A percentile compares a stretch with the other conserved stretches of the same genome.
These are phyloP conservation scores for Hyaena hyaena DNA, from an alignment of 2,113 vertebrate species.

Conservation along the genomic window DNA sequence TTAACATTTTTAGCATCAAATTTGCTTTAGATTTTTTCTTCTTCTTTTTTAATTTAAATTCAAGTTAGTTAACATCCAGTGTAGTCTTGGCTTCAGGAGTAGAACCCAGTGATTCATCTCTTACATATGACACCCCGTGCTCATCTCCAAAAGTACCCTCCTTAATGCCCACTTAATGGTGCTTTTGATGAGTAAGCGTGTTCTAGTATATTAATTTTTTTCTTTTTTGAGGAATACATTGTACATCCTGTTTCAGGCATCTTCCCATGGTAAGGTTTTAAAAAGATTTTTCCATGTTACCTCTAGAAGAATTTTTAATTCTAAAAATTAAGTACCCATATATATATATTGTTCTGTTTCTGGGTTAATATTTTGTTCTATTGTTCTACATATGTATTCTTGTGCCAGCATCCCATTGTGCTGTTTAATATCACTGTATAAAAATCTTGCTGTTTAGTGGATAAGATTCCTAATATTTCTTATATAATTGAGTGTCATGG, in stretches of 20 bases:
- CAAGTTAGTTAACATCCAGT: no score
- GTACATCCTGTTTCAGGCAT: not conserved
- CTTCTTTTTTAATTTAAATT: no score
- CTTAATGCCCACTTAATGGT: not conserved
- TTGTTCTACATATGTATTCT: not conserved
- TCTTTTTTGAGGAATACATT: conserved; percentile 22
- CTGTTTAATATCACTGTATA: not conserved
- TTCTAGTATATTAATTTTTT: not conserved
- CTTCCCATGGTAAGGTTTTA: not conserved
- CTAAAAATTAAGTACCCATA: not conserved
- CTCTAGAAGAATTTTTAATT: conserved; percentile 10
- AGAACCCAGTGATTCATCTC: no score
- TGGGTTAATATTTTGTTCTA: not conserved
- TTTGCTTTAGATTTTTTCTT: no score
- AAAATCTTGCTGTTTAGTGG: not conserved
- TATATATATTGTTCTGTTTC: not conserved
- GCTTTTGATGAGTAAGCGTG: not conserved
- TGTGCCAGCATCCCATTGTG: not conserved
- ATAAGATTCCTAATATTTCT: not conserved
- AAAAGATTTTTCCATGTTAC: not conserved
- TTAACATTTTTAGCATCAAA: no score
- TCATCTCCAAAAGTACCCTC: no score
- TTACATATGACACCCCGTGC: no score
- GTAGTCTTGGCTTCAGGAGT: no score
- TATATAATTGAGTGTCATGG: not conserved